Evolutionary conservation across 2,113 vertebrate species (phyloP), one percentile per base, ranked within the genome.

Genomic region (Morone saxatilis): DNA sequence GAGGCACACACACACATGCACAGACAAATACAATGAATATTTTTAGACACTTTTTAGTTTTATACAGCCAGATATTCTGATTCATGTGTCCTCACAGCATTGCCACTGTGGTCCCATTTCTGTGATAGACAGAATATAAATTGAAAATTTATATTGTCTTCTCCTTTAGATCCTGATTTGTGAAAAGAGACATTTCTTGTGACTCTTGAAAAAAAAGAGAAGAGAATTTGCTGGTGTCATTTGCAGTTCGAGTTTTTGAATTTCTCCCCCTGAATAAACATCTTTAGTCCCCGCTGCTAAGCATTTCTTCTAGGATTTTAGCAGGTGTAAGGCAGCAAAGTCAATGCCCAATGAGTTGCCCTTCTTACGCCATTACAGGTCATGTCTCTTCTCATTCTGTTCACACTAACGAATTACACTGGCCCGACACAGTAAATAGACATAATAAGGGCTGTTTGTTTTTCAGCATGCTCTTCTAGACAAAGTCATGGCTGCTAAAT

Each of bases 71-170:
- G 75, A 88, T 81, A 72, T 89, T 86, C 76, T 77, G 81, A 89
- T 86, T 77, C 75, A 81, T 84, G 79, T 80, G 75, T 90, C 80
- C 83, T 89, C 80, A 81, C 81, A 79, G 88, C 85, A 61, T 80
- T 80, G 73, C 81, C 84, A 83, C 62, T 45, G 51, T 56, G 75
- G 63, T 87, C 61, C 71, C 53, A 90, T 91, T 89, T 84, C 81
- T 59, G 45, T 93, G 91, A 94, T 74, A 90, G 93, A 95, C 93
- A 74, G 94, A 95, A 95, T 94, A 94, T 94, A 94, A 95, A 95
- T 94, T 91, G 92, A 91, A 94, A 90, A 93, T 94, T 90, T 93
- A 88, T 91, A 90, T 93, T 92, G 87, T 93, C 85, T 90, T 90
- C 67, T 89, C 25, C 80, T 89, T 92, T 78, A 89, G 80, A 88